phyloP scores from a whole-genome alignment of 2,797 vertebrate genomes.

The Chromobotia macracanthus region DNA sequence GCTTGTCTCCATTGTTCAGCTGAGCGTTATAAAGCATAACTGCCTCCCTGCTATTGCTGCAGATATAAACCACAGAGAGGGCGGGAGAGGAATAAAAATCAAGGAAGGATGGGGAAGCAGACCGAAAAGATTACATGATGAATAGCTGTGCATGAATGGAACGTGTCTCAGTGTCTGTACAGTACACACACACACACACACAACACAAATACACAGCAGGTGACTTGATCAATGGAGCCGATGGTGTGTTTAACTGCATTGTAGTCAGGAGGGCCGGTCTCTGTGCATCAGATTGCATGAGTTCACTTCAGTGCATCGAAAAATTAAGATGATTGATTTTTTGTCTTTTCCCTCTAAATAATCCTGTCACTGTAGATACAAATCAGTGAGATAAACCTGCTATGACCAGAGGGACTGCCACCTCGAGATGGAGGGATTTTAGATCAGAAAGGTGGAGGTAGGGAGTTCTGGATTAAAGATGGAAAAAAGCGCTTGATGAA shows the following conservation, averaged over 20 bases:
- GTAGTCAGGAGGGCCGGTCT: slow-evolving; percentile 57
- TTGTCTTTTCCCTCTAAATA: slow-evolving; percentile 60
- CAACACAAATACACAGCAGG: slow-evolving; percentile 43
- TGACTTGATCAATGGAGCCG: slow-evolving; percentile 30
- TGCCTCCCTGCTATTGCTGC: slow-evolving; percentile 9
- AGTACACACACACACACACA: background rate
- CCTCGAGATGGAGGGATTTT: slow-evolving; percentile 26
- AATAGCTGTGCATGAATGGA: slow-evolving; percentile 36
- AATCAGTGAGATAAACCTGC: slow-evolving; percentile 33
- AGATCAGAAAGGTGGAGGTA: slow-evolving; percentile 38
- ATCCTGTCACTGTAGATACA: slow-evolving; percentile 44
- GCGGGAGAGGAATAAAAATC: slow-evolving; percentile 25
- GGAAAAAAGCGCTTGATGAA: slow-evolving; percentile 50
- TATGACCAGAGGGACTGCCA: slow-evolving; percentile 7
- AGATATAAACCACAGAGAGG: slow-evolving; percentile 42
- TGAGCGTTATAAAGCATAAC: slow-evolving; percentile 66
- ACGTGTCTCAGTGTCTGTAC: background rate
- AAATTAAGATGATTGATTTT: slow-evolving; percentile 84
- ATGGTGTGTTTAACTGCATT: slow-evolving; percentile 52
- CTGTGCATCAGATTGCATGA: slow-evolving; percentile 78
- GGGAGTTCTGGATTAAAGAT: slow-evolving; percentile 34
- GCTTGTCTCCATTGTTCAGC: slow-evolving; percentile 69
- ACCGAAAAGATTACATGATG: slow-evolving; percentile 30
- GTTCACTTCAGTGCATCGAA: slow-evolving; percentile 78
- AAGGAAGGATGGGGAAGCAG: slow-evolving; percentile 22